Evolutionary conservation across 2,888 invertebrate genomes (phyloP).

Genomic region (Patella depressa): DNA sequence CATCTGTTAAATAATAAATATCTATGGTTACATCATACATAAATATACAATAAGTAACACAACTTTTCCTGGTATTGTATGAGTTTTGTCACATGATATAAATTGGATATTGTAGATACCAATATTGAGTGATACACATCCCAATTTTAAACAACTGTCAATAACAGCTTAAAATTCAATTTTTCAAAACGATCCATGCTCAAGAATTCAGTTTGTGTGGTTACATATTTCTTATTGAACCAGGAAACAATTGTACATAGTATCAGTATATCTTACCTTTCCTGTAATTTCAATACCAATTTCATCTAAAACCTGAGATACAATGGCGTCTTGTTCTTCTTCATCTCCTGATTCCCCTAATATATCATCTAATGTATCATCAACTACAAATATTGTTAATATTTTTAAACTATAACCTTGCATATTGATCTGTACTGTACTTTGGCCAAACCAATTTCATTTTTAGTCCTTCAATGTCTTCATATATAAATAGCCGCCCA

Average conservation of each 20-base stretch:
- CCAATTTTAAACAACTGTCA: not conserved
- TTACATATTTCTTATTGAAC: too few species aligned
- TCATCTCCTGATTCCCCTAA: slow-evolving; percentile 91
- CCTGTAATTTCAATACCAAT: slow-evolving; percentile 95
- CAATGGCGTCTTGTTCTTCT: slow-evolving; percentile 88
- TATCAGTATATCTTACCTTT: slow-evolving; percentile 76
- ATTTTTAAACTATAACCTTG: too few species aligned
- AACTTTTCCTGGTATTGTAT: too few species aligned
- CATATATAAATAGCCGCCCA: too few species aligned
- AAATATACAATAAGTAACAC: too few species aligned
- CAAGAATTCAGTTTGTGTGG: too few species aligned
- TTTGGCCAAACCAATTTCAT: too few species aligned
- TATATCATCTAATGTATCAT: slow-evolving; percentile 91
- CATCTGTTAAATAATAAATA: slow-evolving; percentile 58
- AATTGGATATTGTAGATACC: not conserved
- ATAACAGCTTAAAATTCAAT: not conserved
- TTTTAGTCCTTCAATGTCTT: too few species aligned
- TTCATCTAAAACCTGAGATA: slow-evolving; percentile 92
- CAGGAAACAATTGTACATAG: too few species aligned
- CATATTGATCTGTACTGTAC: too few species aligned
- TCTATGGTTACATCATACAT: not conserved
- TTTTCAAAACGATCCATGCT: not conserved
- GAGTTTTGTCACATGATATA: too few species aligned
- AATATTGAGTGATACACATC: not conserved
- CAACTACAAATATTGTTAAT: slow-evolving; percentile 76